Percentiles rank a stretch among this genome's conserved stretches.
These are phyloP conservation scores for Bicyclus anynana DNA, from an alignment of 1,140 invertebrate species.

Conservation along the genomic window DNA sequence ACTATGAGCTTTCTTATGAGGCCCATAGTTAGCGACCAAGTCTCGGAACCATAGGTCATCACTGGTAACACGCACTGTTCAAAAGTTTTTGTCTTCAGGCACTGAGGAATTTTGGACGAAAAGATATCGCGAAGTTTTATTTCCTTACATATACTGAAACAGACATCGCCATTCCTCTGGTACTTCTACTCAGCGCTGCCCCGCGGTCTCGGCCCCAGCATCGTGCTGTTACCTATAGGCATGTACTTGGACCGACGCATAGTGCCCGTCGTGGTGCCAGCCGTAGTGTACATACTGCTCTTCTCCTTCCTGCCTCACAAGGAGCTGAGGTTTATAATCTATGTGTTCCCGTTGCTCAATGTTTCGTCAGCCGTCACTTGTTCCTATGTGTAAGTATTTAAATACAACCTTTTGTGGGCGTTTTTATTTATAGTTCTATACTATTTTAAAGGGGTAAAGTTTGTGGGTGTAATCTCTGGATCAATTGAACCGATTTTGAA, in stretches of 20 bases:
- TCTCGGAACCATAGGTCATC: too few relatives aligned
- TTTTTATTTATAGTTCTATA: too few relatives aligned
- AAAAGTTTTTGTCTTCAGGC: too few relatives aligned
- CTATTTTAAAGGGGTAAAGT: too few relatives aligned
- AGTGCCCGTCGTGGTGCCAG: constrained; percentile 83
- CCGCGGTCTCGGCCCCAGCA: constrained; percentile 88
- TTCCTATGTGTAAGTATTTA: constrained; percentile 88
- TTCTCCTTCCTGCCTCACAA: constrained; percentile 99
- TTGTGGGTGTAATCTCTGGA: too few relatives aligned
- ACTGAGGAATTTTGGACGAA: too few relatives aligned
- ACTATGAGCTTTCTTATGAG: too few relatives aligned
- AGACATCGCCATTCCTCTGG: constrained; percentile 98
- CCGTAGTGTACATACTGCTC: constrained; percentile 89
- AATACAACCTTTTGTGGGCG: too few relatives aligned
- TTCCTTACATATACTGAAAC: constrained; percentile 19
- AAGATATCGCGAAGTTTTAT: too few relatives aligned
- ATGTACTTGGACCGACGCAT: constrained; percentile 85
- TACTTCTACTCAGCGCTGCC: constrained; percentile 99
- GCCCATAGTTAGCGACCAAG: too few relatives aligned
- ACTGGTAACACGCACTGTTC: too few relatives aligned
- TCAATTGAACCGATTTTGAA: too few relatives aligned
- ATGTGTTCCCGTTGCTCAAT: constrained; percentile 96
- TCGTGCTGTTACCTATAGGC: constrained; percentile 90
- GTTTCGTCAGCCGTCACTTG: constrained; percentile 92
- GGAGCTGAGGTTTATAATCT: constrained; percentile 98